These are phyloP conservation scores for Actias luna DNA, from an alignment of 2,888 invertebrate genomes.

Conservation along the genomic window DNA sequence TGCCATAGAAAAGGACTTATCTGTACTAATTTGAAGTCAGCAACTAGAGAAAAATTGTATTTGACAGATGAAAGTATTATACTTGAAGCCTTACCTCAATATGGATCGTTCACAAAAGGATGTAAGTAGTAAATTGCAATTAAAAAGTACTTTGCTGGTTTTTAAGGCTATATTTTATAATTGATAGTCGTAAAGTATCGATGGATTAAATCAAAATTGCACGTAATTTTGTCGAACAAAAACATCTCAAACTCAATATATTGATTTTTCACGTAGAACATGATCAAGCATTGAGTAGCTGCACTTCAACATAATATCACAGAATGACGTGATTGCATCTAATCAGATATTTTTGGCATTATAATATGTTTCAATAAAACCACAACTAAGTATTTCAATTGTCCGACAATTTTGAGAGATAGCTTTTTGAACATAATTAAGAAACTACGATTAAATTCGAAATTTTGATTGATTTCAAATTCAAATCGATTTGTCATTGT, in stretches of 20 bases:
- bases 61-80: not conserved
- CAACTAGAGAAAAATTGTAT: not conserved
- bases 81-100: not conserved
- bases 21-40: not conserved
- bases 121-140: not conserved
- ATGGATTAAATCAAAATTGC: not conserved
- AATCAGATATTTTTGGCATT: not conserved
- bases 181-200: not conserved
- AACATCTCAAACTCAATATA: not conserved
- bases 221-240: not conserved
- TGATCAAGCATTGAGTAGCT: not conserved
- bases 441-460: not conserved
- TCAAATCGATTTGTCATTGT: slow-evolving; percentile 54
- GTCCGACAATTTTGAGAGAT: not conserved
- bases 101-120: not conserved
- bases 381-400: not conserved
- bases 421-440: slow-evolving; percentile 26
- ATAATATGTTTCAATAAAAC: not conserved
- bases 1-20: not conserved
- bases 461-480: slow-evolving; percentile 30
- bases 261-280: not conserved
- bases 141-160: not conserved
- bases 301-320: not conserved
- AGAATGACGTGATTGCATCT: not conserved
- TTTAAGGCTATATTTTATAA: not conserved